Evolutionary conservation across 2,797 vertebrate species (phyloP).

Genomic region (Coranthus polyacanthus): DNA sequence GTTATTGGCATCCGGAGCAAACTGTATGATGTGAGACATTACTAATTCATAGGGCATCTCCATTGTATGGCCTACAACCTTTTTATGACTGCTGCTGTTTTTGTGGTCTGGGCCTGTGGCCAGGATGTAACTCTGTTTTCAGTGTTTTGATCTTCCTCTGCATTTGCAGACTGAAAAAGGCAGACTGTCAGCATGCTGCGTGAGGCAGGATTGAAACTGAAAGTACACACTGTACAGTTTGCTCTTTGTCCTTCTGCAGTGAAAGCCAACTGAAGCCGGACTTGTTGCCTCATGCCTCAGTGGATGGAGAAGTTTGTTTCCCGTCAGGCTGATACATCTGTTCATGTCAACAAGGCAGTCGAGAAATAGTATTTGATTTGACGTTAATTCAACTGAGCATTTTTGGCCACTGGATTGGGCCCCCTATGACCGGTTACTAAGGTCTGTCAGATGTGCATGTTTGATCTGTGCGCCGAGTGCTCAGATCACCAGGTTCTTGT

Average conservation of each 20-base stretch:
- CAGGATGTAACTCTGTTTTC: slow-evolving; percentile 66
- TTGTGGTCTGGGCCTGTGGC: slow-evolving; percentile 54
- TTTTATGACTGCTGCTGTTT: slow-evolving; percentile 62
- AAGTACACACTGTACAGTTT: slow-evolving; percentile 48
- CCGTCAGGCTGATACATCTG: slow-evolving; percentile 57
- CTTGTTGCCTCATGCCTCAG: slow-evolving; percentile 54
- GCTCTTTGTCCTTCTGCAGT: slow-evolving; percentile 30
- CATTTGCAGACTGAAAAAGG: slow-evolving; percentile 55
- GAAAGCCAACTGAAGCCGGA: slow-evolving; percentile 49
- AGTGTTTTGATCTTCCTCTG: slow-evolving; percentile 63
- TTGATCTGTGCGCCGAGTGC: slow-evolving; percentile 50
- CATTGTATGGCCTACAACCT: slow-evolving; percentile 60
- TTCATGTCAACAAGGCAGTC: slow-evolving; percentile 58
- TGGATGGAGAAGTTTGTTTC: slow-evolving; percentile 60
- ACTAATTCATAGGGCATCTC: slow-evolving; percentile 69
- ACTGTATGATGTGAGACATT: slow-evolving; percentile 64
- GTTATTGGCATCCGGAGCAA: slow-evolving; percentile 55
- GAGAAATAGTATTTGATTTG: slow-evolving; percentile 66
- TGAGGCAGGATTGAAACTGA: slow-evolving; percentile 33
- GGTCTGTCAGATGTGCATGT: slow-evolving; percentile 41
- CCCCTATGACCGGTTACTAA: slow-evolving; percentile 42
- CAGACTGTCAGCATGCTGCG: slow-evolving; percentile 36
- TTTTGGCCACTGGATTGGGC: slow-evolving; percentile 30
- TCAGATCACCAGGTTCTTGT: slow-evolving; percentile 55
- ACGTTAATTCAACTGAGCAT: slow-evolving; percentile 62